These are phyloP conservation scores for Lordiphosa mommai DNA, from an alignment of 1,140 invertebrate species.

Conservation along the genomic window DNA sequence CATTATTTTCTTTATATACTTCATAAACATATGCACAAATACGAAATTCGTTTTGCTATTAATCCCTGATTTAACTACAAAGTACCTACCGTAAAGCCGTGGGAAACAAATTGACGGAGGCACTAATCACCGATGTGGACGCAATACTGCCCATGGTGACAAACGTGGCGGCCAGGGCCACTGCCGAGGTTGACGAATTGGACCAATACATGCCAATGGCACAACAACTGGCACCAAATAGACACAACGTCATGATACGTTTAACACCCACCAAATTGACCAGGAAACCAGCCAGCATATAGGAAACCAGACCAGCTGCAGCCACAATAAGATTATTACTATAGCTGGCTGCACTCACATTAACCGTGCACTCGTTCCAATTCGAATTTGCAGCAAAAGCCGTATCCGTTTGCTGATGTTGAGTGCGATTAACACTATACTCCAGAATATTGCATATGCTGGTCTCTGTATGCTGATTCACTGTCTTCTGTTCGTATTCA, in stretches of 20 bases:
- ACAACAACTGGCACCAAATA: conserved; percentile 67
- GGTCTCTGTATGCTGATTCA: neutral
- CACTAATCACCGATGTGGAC: conserved; percentile 66
- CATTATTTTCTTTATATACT: no score
- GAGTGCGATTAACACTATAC: conserved; percentile 55
- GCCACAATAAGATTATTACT: conserved; percentile 81
- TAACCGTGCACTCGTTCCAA: conserved; percentile 36
- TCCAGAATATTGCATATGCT: conserved; percentile 60
- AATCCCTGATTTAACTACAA: no score
- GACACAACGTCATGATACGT: conserved; percentile 78
- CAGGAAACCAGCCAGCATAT: conserved; percentile 80
- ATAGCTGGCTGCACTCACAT: conserved; percentile 78
- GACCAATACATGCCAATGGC: conserved; percentile 80
- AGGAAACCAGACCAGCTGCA: conserved; percentile 80
- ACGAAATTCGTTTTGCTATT: no score
- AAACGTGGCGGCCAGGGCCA: conserved; percentile 62
- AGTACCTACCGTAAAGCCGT: conserved; percentile 59
- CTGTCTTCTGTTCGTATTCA: conserved; percentile 48
- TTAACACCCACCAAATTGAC: conserved; percentile 81
- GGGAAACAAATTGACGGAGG: conserved; percentile 70
- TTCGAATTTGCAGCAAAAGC: neutral
- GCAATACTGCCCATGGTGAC: conserved; percentile 71
- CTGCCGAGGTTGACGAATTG: conserved; percentile 65
- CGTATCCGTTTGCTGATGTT: conserved; percentile 3
- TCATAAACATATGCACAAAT: no score